These are phyloP conservation scores for Dipus sagitta DNA, from an alignment of 2,797 vertebrate genomes.

Conservation along the genomic window DNA sequence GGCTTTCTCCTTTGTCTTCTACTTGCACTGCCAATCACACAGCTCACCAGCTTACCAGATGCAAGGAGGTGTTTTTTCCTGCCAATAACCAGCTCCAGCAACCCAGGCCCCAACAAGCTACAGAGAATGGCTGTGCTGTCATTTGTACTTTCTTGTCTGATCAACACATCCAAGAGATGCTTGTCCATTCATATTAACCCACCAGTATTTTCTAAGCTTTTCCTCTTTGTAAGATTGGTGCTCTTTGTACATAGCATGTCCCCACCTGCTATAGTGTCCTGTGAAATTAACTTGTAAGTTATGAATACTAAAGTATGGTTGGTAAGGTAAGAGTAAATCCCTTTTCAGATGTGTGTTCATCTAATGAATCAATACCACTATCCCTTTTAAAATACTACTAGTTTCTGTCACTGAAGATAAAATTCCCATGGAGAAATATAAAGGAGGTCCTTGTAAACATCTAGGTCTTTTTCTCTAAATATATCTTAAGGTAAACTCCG, in stretches of 20 bases:
- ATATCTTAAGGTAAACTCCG: conserved; percentile 30
- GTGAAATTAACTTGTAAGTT: conserved; percentile 59
- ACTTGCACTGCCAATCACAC: conserved; percentile 88
- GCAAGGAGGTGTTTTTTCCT: conserved; percentile 84
- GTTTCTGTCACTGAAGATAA: conserved; percentile 52
- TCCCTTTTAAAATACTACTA: conserved; percentile 53
- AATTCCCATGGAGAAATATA: conserved; percentile 53
- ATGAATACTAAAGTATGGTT: conserved; percentile 53
- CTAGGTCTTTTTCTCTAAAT: conserved; percentile 55
- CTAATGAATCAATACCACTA: conserved; percentile 53
- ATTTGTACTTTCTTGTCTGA: conserved; percentile 77
- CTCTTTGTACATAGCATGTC: background rate
- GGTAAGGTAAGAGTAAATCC: background rate
- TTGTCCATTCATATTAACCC: conserved; percentile 63
- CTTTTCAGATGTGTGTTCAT: conserved; percentile 63
- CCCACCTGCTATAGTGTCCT: conserved; percentile 7
- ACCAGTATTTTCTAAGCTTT: conserved; percentile 10
- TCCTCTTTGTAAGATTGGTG: background rate
- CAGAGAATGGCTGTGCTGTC: conserved; percentile 83
- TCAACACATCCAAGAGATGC: conserved; percentile 70
- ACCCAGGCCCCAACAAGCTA: conserved; percentile 81
- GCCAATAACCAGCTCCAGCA: conserved; percentile 81
- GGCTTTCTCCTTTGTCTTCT: conserved; percentile 89
- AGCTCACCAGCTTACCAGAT: conserved; percentile 83
- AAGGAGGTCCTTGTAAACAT: conserved; percentile 26